phyloP scores from a whole-genome alignment of 2,888 invertebrate genomes.

The Eurytoma adleriae region DNA sequence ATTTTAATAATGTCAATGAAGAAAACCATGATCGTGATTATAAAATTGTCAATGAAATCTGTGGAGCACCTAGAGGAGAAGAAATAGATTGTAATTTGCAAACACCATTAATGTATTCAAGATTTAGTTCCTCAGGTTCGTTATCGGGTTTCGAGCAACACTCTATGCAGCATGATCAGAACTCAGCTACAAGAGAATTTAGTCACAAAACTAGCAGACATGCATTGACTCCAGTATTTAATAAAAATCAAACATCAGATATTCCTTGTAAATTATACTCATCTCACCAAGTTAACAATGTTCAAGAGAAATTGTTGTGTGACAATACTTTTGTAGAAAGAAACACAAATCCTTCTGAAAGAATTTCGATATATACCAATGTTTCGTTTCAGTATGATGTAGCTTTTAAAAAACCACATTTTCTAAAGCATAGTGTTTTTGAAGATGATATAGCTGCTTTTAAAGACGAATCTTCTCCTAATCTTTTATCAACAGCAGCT shows the following conservation, averaged over 20 bases:
- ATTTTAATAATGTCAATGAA: background rate
- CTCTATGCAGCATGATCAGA: slow-evolving; percentile 88
- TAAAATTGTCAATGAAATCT: background rate
- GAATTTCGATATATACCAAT: background rate
- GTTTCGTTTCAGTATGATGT: slow-evolving; percentile 28
- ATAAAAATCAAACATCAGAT: slow-evolving; percentile 92
- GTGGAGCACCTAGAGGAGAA: background rate
- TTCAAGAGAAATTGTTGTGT: slow-evolving; percentile 43
- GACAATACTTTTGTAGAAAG: background rate
- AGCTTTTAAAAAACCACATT: slow-evolving; percentile 40
- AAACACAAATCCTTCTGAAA: background rate
- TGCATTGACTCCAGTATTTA: slow-evolving; percentile 82
- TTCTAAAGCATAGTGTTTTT: slow-evolving; percentile 80
- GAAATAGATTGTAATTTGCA: slow-evolving; percentile 68
- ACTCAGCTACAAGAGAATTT: slow-evolving; percentile 91
- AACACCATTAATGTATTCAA: slow-evolving; percentile 96
- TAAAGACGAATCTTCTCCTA: slow-evolving; percentile 91
- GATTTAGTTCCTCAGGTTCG: slow-evolving; percentile 94
- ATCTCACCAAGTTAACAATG: slow-evolving; percentile 83
- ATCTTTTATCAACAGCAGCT: slow-evolving; percentile 86
- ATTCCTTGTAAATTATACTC: slow-evolving; percentile 87
- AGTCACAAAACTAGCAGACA: slow-evolving; percentile 88
- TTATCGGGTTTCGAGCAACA: slow-evolving; percentile 90
- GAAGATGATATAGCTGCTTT: slow-evolving; percentile 87
- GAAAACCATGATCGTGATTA: no score